These are phyloP conservation scores for Dryocosmus kuriphilus DNA, from an alignment of 2,888 invertebrate species.

Conservation along the genomic window DNA sequence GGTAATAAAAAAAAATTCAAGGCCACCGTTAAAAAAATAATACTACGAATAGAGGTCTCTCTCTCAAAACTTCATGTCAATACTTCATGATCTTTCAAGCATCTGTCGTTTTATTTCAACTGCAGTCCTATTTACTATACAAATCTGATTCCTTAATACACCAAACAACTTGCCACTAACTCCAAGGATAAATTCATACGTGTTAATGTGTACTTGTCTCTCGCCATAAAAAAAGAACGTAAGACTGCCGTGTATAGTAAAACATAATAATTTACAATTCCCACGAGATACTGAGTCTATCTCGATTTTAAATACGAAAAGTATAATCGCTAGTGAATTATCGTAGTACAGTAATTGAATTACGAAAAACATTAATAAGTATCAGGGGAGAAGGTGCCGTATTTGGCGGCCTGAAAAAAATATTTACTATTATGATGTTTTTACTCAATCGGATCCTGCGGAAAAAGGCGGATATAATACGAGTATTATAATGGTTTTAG, in stretches of 20 bases:
- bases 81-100: conserved; percentile 59
- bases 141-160: conserved; percentile 68
- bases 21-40: conserved; percentile 41
- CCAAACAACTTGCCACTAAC: conserved; percentile 64
- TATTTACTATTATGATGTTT: conserved; percentile 58
- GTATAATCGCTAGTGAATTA: conserved; percentile 59
- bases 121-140: conserved; percentile 73
- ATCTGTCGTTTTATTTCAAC: conserved; percentile 72
- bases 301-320: conserved; percentile 56
- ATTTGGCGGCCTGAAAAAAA: conserved; percentile 36
- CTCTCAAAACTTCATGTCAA: conserved; percentile 57
- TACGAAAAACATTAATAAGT: conserved; percentile 55
- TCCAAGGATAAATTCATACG: conserved; percentile 52
- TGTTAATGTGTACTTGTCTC: conserved; percentile 47
- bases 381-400: conserved; percentile 54
- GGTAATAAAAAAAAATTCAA: conserved; percentile 1
- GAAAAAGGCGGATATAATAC: conserved; percentile 61
- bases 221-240: conserved; percentile 51
- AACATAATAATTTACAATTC: conserved; percentile 59
- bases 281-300: conserved; percentile 49
- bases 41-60: conserved; percentile 58
- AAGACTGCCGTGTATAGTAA: conserved; percentile 44
- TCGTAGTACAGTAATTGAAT: conserved; percentile 56
- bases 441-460: conserved; percentile 57
- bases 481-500: conserved; percentile 1